These are phyloP conservation scores for Hystrix cristata DNA, from an alignment of 2,113 vertebrate genomes.

Conservation along the genomic window DNA sequence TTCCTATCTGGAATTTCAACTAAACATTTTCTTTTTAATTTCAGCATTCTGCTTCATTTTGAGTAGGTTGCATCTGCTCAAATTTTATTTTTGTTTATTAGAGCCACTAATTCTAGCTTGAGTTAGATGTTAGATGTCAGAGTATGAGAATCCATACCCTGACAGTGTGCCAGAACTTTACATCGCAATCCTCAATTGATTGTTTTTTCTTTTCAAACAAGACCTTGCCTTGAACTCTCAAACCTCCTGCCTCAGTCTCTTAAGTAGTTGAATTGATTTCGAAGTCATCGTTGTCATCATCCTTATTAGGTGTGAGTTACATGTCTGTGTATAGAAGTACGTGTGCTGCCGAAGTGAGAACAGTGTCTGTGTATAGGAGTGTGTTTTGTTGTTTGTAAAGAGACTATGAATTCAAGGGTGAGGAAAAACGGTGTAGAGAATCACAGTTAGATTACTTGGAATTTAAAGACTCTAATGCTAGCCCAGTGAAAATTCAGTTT, in stretches of 20 bases:
- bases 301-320: neutral
- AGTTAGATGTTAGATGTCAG: neutral
- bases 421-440: neutral
- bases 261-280: neutral
- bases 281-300: neutral
- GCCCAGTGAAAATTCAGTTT: neutral
- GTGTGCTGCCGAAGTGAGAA: too few species aligned
- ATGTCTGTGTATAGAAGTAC: neutral
- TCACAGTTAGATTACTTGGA: neutral
- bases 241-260: neutral
- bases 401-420: constrained; percentile 5
- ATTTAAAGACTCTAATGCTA: neutral
- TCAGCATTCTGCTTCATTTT: neutral
- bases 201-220: neutral
- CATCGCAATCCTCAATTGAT: neutral
- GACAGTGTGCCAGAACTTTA: neutral
- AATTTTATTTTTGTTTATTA: neutral
- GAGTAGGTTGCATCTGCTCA: neutral
- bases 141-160: neutral
- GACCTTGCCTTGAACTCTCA: neutral
- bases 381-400: neutral
- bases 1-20: neutral
- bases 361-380: neutral
- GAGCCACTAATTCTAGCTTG: neutral
- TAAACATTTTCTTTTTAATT: neutral